Conservation (phyloP, 2,797 vertebrate species). For the Mus spretus region DNA sequence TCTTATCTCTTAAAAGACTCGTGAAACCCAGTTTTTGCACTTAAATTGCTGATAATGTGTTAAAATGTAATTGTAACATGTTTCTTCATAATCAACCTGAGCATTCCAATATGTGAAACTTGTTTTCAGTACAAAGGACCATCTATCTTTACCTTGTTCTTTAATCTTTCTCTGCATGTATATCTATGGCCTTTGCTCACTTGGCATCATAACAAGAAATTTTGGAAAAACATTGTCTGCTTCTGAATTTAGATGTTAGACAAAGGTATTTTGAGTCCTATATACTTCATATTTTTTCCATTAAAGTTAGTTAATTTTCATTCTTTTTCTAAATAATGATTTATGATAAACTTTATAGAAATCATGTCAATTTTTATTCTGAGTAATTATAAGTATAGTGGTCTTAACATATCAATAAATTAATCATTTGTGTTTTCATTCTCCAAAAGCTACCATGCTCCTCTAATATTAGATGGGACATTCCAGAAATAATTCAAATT, state of each 20-base stretch:
- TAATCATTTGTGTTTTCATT: not conserved
- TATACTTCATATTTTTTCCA: not conserved
- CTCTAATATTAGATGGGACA: not conserved
- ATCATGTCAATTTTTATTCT: not conserved
- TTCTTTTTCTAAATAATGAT: not conserved
- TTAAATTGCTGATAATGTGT: constrained; percentile 24
- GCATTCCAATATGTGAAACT: constrained; percentile 31
- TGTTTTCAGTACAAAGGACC: not conserved
- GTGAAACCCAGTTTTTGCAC: constrained; percentile 2
- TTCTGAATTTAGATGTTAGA: constrained; percentile 64
- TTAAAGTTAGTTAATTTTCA: constrained; percentile 52
- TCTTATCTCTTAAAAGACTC: not conserved
- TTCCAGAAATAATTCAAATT: not conserved
- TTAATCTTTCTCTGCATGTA: not conserved
- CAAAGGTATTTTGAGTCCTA: constrained; percentile 43
- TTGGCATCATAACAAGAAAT: constrained; percentile 47
- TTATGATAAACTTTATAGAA: constrained; percentile 20
- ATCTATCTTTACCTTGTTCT: constrained; percentile 37
- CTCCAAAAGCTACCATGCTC: not conserved
- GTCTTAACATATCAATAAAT: no score
- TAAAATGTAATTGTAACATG: constrained; percentile 49
- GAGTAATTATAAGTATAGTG: not conserved
- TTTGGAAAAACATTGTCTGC: not conserved
- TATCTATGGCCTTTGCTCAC: constrained; percentile 36
- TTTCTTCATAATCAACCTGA: constrained; percentile 41